phyloP scores from a whole-genome alignment of 2,888 invertebrate genomes.

The Brachypterus glaber region DNA sequence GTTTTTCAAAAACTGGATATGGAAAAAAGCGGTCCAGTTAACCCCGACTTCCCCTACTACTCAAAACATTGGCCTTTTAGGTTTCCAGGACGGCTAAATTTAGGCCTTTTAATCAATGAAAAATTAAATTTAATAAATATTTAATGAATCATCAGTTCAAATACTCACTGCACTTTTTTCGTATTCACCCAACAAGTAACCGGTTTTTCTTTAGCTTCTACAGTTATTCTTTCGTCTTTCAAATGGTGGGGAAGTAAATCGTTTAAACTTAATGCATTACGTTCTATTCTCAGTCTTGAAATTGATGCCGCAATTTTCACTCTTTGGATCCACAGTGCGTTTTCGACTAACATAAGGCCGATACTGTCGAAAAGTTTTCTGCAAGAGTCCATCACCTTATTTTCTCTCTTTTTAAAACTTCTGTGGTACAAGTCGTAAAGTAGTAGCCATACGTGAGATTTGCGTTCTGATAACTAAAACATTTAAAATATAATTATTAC shows the following conservation, averaged over 20 bases:
- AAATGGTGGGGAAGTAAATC: conserved; percentile 64
- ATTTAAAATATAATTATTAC: conserved; percentile 3
- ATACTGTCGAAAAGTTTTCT: conserved; percentile 30
- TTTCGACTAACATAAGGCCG: conserved; percentile 47
- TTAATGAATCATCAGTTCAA: too few relatives aligned
- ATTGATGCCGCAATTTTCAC: conserved; percentile 67
- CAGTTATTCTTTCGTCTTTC: conserved; percentile 57
- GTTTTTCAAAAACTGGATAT: too few relatives aligned
- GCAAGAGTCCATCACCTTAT: conserved; percentile 24
- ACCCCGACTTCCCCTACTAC: too few relatives aligned
- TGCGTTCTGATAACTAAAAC: conserved; percentile 26
- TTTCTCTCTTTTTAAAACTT: conserved; percentile 42
- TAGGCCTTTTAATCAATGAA: too few relatives aligned
- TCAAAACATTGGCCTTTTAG: too few relatives aligned
- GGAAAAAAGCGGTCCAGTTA: too few relatives aligned
- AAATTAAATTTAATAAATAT: background rate
- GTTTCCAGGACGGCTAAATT: too few relatives aligned
- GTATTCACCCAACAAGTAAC: conserved; percentile 77
- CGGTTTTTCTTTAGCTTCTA: conserved; percentile 42
- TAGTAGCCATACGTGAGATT: conserved; percentile 51
- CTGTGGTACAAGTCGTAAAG: conserved; percentile 61
- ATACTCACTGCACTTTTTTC: conserved; percentile 53
- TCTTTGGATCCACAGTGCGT: conserved; percentile 53
- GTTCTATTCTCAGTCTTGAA: conserved; percentile 64
- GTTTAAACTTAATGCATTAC: conserved; percentile 57